Conservation (phyloP, 2,888 invertebrate species). For the Cryptocephalus moraei region DNA sequence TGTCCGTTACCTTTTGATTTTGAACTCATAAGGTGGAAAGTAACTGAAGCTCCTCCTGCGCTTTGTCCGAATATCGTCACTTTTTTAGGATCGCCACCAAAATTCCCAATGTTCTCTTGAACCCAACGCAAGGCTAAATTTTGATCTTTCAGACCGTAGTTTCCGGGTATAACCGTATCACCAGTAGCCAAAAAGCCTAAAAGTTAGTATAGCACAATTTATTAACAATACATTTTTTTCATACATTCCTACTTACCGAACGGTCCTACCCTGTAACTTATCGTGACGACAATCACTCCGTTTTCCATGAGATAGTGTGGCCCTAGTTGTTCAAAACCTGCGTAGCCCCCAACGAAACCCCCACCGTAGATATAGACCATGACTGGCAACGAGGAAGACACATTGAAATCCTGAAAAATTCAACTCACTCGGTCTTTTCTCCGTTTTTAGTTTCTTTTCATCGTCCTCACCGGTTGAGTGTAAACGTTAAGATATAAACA, state of each 20-base stretch:
- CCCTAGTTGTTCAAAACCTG: slow-evolving; percentile 20
- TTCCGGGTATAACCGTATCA: slow-evolving; percentile 13
- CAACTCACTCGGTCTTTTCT: too few relatives aligned
- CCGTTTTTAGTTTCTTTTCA: not conserved
- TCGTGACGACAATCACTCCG: slow-evolving; percentile 23
- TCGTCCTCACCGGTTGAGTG: slow-evolving; percentile 10
- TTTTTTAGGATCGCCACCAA: slow-evolving; percentile 15
- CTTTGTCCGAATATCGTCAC: slow-evolving; percentile 16
- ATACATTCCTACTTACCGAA: slow-evolving; percentile 11
- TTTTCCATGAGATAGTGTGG: slow-evolving; percentile 30
- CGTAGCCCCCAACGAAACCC: slow-evolving; percentile 30
- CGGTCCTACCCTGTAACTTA: slow-evolving; percentile 22
- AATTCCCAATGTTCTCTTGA: slow-evolving; percentile 11
- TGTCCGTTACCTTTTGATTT: slow-evolving; percentile 4
- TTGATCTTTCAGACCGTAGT: slow-evolving; percentile 16
- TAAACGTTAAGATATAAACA: slow-evolving; percentile 21
- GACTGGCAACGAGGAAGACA: slow-evolving; percentile 24
- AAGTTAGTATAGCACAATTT: not conserved
- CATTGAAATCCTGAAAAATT: too few relatives aligned
- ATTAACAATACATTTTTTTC: not conserved
- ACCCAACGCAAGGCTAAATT: slow-evolving; percentile 13
- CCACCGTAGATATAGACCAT: slow-evolving; percentile 36
- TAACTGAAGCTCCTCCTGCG: slow-evolving; percentile 12
- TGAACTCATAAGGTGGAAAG: slow-evolving; percentile 8
- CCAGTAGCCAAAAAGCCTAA: slow-evolving; percentile 13